Conservation (phyloP, 2,113 vertebrate species). For the Tauraco erythrolophus region DNA sequence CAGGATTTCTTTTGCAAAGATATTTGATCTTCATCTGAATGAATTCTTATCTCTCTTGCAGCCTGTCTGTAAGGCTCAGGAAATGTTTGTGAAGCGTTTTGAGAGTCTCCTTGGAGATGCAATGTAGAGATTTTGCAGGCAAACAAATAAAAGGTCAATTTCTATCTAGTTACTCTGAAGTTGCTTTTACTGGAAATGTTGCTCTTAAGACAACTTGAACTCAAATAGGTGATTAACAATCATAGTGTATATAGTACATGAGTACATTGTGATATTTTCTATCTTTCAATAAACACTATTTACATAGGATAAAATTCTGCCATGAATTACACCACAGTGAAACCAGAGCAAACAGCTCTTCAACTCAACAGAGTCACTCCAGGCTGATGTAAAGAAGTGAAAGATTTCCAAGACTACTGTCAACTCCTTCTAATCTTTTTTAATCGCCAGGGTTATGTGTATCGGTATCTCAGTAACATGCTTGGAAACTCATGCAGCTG, state of each 20-base stretch:
- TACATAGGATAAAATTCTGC: neutral
- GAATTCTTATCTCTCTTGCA: neutral
- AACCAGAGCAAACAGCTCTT: neutral
- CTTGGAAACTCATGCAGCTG: neutral
- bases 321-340: neutral
- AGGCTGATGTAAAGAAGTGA: neutral
- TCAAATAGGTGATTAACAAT: neutral
- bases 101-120: neutral
- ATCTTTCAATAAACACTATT: neutral
- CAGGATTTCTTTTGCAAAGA: neutral
- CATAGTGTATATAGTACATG: neutral
- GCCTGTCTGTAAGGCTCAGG: neutral
- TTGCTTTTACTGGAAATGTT: neutral
- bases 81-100: conserved; percentile 4
- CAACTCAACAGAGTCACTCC: neutral
- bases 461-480: neutral
- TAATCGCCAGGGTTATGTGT: neutral
- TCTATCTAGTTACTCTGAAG: neutral
- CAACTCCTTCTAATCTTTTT: neutral
- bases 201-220: neutral
- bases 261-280: neutral
- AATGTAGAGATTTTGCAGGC: neutral
- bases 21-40: neutral
- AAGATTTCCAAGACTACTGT: neutral
- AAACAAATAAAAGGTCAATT: neutral